Evolutionary conservation across 2,113 vertebrate species (phyloP), one percentile per base, ranked within the genome.

Genomic region (Phasianus colchicus): DNA sequence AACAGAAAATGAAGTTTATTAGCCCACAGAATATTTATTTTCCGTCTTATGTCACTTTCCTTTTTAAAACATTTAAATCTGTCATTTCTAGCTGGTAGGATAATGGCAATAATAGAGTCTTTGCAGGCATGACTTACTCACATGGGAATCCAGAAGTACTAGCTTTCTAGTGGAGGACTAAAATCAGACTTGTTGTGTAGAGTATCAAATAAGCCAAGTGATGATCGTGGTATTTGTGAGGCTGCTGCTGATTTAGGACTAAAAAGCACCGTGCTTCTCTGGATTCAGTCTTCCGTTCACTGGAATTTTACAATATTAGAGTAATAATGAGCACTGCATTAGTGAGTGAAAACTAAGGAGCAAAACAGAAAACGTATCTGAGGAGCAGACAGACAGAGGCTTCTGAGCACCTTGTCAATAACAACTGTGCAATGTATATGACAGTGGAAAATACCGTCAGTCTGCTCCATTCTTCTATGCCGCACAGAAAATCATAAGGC

Each of bases 161-260:
- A 50, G 5, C 2, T 21, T 21, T 72, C 72, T 43, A 8, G 16
- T 38, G 30, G 15, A 48, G 5, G 34, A n/a, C 10, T 80, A 15
- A 64, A 60, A 50, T 11, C 1, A 4, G 40, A 6, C 15, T 58
- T 67, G 25, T 13, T 69, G 54, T 24, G 24, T 11, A 24, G 57
- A 27, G 14, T 6, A 69, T 78, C 22, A 32, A 18, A 36, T 5
- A 55, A 78, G 7, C 48, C 32, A 30, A 58, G 14, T 3, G 5
- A 38, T 17, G 21, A 64, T 8, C 25, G 48, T 22, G 25, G 9
- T 54, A 32, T 77, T 38, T 45, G 8, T 13, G 13, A 18, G 22
- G 34, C 32, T 54, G 25, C 42, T 2, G 2, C 38, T 1, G 2
- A 29, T 8, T 2, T 13, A 65, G 14, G 15, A 16, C 6, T 36